phyloP scores from a whole-genome alignment of 1,140 invertebrate species.

The Ridgeia piscesae region DNA sequence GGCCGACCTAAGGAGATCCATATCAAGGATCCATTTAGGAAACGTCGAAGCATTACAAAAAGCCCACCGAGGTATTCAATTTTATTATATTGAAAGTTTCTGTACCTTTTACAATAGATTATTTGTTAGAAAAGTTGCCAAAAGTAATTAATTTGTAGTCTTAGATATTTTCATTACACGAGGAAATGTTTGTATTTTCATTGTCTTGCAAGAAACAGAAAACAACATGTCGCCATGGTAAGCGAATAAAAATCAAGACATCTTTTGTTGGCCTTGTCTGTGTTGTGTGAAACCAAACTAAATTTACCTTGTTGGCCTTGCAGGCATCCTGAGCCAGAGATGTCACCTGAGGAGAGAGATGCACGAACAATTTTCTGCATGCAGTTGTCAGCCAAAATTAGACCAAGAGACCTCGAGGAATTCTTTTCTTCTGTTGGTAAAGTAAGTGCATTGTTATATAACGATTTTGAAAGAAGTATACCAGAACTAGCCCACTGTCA shows the following conservation, averaged over 20 bases:
- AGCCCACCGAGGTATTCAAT: conserved; percentile 3
- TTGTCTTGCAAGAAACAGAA: no score
- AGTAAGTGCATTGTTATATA: conserved; percentile 62
- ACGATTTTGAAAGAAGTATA: neutral
- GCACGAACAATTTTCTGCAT: conserved; percentile 94
- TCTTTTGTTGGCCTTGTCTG: no score
- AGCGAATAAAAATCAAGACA: no score
- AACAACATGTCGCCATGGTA: no score
- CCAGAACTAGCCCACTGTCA: no score
- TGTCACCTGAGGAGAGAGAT: conserved; percentile 97
- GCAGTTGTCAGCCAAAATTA: conserved; percentile 80
- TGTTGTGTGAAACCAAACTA: no score
- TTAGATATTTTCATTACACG: no score
- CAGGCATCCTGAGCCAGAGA: conserved; percentile 56
- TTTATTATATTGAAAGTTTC: neutral
- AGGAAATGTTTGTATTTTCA: no score
- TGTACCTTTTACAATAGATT: neutral
- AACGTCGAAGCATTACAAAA: neutral
- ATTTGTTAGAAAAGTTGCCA: neutral
- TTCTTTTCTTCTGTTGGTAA: conserved; percentile 99
- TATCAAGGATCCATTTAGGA: neutral
- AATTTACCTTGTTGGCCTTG: neutral
- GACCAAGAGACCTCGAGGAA: conserved; percentile 95
- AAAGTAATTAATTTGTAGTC: neutral
- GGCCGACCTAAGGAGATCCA: neutral